A percentile compares a stretch with the other conserved stretches of the same genome.
phyloP scores from a whole-genome alignment of 2,888 invertebrate species.

The Mythimna ferrago region DNA sequence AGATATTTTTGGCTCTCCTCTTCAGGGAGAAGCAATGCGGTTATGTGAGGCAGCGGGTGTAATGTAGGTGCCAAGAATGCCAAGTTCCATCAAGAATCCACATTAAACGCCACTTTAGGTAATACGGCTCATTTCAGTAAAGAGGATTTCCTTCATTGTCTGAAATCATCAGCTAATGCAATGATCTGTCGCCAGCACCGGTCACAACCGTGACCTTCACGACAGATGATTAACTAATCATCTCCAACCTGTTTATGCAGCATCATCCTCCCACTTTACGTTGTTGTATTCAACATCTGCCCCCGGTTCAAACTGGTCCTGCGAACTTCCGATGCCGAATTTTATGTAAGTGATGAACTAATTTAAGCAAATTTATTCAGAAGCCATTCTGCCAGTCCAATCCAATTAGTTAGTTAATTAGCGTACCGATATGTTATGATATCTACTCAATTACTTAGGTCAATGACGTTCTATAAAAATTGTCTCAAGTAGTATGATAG shows the following conservation, averaged over 20 bases:
- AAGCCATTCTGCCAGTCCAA: background rate
- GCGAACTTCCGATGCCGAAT: background rate
- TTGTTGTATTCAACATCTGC: conserved; percentile 1
- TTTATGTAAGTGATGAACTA: conserved; percentile 17
- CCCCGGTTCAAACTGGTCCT: conserved; percentile 14
- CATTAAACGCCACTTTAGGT: conserved; percentile 53
- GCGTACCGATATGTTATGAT: background rate
- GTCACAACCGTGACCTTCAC: conserved; percentile 56
- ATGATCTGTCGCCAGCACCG: conserved; percentile 51
- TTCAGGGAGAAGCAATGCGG: background rate
- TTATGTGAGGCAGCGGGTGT: background rate
- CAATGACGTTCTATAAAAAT: background rate
- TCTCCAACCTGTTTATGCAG: conserved; percentile 23
- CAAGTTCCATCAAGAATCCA: conserved; percentile 13
- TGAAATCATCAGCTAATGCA: conserved; percentile 56
- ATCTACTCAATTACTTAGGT: conserved; percentile 3
- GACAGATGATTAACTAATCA: conserved; percentile 39
- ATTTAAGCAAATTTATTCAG: background rate
- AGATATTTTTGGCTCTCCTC: background rate
- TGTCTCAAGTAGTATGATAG: background rate
- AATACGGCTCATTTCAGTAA: conserved; percentile 72
- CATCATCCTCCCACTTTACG: conserved; percentile 31
- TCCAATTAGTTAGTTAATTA: conserved; percentile 5
- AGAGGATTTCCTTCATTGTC: conserved; percentile 78
- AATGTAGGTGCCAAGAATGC: background rate